A percentile compares a stretch with the other conserved stretches of the same genome.
These are phyloP conservation scores for Drosophila subobscura DNA, from an alignment of 1,140 invertebrate species.

Conservation along the genomic window DNA sequence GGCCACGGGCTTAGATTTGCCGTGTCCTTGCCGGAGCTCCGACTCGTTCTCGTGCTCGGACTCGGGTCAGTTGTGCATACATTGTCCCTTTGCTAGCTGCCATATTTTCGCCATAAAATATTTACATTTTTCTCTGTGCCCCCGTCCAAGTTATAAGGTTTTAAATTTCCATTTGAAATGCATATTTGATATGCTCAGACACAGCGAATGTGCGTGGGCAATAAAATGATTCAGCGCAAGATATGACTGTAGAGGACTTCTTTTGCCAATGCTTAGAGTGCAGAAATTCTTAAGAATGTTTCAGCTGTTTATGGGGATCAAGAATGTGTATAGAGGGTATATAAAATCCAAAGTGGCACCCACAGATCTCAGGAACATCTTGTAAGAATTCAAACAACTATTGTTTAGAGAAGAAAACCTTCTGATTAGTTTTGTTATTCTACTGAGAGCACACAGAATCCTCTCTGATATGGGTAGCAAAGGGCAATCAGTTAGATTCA, in stretches of 20 bases:
- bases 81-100: slow-evolving; percentile 73
- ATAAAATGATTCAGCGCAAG: slow-evolving; percentile 44
- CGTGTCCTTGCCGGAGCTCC: slow-evolving; percentile 29
- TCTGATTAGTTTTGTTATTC: too few relatives aligned
- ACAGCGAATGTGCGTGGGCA: slow-evolving; percentile 57
- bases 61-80: slow-evolving; percentile 67
- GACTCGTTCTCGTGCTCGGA: background rate
- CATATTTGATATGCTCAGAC: slow-evolving; percentile 67
- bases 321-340: too few relatives aligned
- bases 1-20: slow-evolving; percentile 62
- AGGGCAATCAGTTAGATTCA: background rate
- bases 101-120: slow-evolving; percentile 80
- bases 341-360: too few relatives aligned
- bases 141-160: slow-evolving; percentile 67
- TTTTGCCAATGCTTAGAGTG: background rate
- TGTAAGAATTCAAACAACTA: too few relatives aligned
- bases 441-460: background rate
- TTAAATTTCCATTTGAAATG: slow-evolving; percentile 78
- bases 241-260: slow-evolving; percentile 2
- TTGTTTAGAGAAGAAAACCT: too few relatives aligned
- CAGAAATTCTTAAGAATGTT: too few relatives aligned
- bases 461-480: background rate
- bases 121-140: slow-evolving; percentile 58
- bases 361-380: too few relatives aligned
- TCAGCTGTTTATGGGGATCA: too few relatives aligned